Base-by-base conservation (phyloP, 2,113 vertebrate genomes). In the Caretta caretta region DNA sequence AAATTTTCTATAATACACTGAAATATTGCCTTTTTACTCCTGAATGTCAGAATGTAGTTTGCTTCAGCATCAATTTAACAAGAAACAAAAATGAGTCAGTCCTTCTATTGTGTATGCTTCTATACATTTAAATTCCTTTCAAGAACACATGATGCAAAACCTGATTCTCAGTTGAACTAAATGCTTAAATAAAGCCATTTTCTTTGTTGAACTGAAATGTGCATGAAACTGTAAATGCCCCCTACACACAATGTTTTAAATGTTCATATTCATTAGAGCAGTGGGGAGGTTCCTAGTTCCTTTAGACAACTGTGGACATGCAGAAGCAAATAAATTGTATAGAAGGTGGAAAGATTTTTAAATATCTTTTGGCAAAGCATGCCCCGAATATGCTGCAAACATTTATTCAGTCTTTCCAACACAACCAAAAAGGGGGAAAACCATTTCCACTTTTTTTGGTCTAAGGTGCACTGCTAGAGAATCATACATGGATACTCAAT, bases 71-170 rank as follows among this genome's bases (percentile, higher is more conserved):
- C 27, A 53, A 48, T 22, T 79, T 89, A 10, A 20, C 17, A 88
- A 42, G 8, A 87, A 91, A 89, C 22, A 83, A 83, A 0, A 1
- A 51, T 84, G 49, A 25, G 51, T 27, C 8, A 14, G 11, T 75
- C 49, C 10, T 13, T 82, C 35, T 8, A 56, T 56, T 53, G 51
- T 81, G 75, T 3, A 38, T 2, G 46, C 5, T 29, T 22, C 80
- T 62, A 89, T n/a, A 92, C 72, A 81, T 48, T 85, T 38, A 83
- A 13, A 83, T 53, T 31, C 29, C 48, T n/a, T 90, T 51, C 46
- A 93, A 84, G 51, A 85, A 87, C 0, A 1, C 11, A 53, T 8
- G 72, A 72, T 27, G 5, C 1, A 87, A 38, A 81, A 54, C 80
- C 29, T 29, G 57, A 22, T 72, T 87, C 83, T 93, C 65, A 62